Conservation (phyloP, 2,888 invertebrate genomes). For the Ectemnius continuus region DNA sequence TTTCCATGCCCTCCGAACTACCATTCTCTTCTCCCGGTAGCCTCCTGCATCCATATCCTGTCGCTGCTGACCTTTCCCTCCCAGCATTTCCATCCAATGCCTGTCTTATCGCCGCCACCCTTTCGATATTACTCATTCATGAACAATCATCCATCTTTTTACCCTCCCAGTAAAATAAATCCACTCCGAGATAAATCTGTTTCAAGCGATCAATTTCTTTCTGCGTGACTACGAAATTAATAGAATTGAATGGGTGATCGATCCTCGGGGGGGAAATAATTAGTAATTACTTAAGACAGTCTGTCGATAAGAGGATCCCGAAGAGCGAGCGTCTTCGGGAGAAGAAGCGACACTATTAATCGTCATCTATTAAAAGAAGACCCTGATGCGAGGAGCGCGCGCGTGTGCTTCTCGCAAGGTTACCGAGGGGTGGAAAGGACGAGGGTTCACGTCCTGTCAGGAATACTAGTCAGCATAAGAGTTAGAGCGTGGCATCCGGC, state of each 20-base stretch:
- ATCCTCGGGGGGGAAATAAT: no score
- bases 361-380: background rate
- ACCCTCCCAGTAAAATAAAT: no score
- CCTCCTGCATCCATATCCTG: background rate
- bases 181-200: no score
- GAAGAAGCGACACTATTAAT: background rate
- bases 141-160: no score
- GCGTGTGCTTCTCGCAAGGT: background rate
- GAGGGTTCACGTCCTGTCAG: background rate
- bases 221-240: no score
- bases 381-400: background rate
- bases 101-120: no score
- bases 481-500: background rate
- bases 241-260: no score
- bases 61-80: background rate
- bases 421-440: background rate
- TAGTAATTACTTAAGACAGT: no score
- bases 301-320: no score
- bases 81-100: no score
- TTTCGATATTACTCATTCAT: no score
- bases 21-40: background rate
- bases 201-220: no score
- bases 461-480: background rate
- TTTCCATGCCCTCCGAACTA: background rate
- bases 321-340: background rate